These are phyloP conservation scores for Drosophila erecta DNA, from an alignment of 1,140 invertebrate genomes.

Conservation along the genomic window DNA sequence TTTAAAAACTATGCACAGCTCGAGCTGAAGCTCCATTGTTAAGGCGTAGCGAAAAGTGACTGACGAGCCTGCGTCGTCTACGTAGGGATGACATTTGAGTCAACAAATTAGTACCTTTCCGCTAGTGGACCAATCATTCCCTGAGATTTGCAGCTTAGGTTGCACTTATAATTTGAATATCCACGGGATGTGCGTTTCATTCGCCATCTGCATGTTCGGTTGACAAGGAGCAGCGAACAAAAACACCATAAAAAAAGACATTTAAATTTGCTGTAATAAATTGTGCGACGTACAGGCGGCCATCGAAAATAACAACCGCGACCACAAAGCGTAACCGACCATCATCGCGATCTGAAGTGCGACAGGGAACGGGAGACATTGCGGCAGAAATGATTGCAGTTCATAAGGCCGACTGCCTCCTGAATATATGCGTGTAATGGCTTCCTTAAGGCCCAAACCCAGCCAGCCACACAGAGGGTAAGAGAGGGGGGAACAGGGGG, in stretches of 20 bases:
- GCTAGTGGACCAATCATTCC: too few relatives aligned
- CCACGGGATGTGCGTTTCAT: background rate
- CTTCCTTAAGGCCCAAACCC: constrained; percentile 75
- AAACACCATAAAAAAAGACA: constrained; percentile 71
- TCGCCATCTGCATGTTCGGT: constrained; percentile 45
- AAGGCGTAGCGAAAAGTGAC: constrained; percentile 30
- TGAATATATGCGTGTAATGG: constrained; percentile 78
- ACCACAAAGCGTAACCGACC: constrained; percentile 53
- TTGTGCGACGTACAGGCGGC: constrained; percentile 43
- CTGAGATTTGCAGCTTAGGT: too few relatives aligned
- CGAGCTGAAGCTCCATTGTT: constrained; percentile 47
- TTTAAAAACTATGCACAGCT: constrained; percentile 79
- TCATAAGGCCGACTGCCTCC: constrained; percentile 55
- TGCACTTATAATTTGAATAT: too few relatives aligned
- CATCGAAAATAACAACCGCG: constrained; percentile 16
- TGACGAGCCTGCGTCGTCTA: constrained; percentile 14
- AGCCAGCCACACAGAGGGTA: constrained; percentile 2
- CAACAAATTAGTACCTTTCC: background rate
- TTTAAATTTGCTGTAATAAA: constrained; percentile 83
- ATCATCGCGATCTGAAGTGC: constrained; percentile 12
- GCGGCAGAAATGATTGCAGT: constrained; percentile 66
- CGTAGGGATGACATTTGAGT: constrained; percentile 6
- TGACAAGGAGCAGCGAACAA: constrained; percentile 1
- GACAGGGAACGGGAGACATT: constrained; percentile 23
- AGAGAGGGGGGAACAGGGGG: constrained; percentile 16